These are phyloP conservation scores for Podargus strigoides DNA, from an alignment of 2,797 vertebrate genomes.

Conservation along the genomic window DNA sequence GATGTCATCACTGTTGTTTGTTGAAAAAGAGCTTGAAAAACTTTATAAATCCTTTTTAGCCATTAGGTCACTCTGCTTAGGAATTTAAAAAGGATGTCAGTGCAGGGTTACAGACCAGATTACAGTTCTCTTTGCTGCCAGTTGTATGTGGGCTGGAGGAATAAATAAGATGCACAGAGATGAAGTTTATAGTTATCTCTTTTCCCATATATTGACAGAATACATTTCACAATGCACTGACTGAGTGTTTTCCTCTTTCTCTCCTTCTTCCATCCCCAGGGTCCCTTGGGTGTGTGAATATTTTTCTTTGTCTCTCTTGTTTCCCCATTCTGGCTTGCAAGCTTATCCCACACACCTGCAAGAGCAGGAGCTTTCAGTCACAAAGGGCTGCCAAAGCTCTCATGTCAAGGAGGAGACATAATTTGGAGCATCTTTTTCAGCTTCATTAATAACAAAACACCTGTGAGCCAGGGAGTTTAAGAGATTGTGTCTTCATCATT, in stretches of 20 bases:
- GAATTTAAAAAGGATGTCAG: constrained; percentile 3
- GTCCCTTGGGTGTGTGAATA: neutral
- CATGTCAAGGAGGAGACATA: constrained; percentile 42
- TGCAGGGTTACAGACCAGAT: constrained; percentile 2
- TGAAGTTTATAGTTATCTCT: constrained; percentile 6
- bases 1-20: constrained; percentile 22
- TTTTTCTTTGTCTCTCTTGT: neutral
- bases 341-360: constrained; percentile 51
- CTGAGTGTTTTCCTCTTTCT: neutral
- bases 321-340: constrained; percentile 14
- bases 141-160: neutral
- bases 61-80: neutral
- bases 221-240: neutral
- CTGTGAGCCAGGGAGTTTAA: constrained; percentile 55
- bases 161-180: constrained; percentile 31
- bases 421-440: constrained; percentile 60
- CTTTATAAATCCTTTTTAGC: neutral
- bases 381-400: constrained; percentile 46
- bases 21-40: neutral
- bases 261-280: neutral
- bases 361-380: constrained; percentile 34
- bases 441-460: constrained; percentile 66
- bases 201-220: constrained; percentile 27
- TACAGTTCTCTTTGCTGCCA: constrained; percentile 28
- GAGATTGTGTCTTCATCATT: constrained; percentile 57